Evolutionary conservation across 2,888 invertebrate genomes (phyloP).

Genomic region (Leptopilina syphax): DNA sequence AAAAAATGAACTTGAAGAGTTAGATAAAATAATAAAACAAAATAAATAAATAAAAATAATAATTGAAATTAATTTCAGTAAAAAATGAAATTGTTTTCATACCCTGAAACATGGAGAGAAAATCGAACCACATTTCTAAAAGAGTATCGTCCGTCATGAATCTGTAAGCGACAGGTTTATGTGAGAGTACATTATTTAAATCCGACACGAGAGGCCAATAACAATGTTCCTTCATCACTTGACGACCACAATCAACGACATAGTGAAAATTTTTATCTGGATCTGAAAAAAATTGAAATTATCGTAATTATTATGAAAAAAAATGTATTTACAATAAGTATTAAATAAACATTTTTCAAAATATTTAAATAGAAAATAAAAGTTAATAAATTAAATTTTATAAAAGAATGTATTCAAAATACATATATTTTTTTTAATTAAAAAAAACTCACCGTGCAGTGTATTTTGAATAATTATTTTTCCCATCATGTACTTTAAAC

Average conservation of each 20-base stretch:
- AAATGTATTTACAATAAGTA: no score
- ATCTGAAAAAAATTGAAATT: conserved; percentile 76
- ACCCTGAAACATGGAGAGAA: conserved; percentile 96
- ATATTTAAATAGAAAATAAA: no score
- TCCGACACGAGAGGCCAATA: conserved; percentile 99
- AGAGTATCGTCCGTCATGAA: conserved; percentile 93
- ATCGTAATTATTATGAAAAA: no score
- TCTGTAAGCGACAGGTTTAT: conserved; percentile 92
- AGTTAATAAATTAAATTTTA: no score
- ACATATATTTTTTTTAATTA: no score
- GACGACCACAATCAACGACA: conserved; percentile 94
- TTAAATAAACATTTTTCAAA: no score
- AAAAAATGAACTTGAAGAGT: no score
- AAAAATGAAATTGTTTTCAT: conserved; percentile 51
- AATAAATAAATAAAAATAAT: no score
- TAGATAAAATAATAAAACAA: no score
- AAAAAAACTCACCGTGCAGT: conserved; percentile 83
- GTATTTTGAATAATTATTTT: conserved; percentile 92
- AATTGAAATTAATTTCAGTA: not conserved
- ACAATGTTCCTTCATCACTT: conserved; percentile 98
- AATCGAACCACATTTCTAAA: conserved; percentile 97
- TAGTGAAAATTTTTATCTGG: conserved; percentile 89
- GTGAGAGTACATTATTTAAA: conserved; percentile 96
- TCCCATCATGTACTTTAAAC: conserved; percentile 94
- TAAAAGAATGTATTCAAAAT: no score